phyloP scores from a whole-genome alignment of 2,113 vertebrate genomes.

The Petrocephalus microphthalmus region DNA sequence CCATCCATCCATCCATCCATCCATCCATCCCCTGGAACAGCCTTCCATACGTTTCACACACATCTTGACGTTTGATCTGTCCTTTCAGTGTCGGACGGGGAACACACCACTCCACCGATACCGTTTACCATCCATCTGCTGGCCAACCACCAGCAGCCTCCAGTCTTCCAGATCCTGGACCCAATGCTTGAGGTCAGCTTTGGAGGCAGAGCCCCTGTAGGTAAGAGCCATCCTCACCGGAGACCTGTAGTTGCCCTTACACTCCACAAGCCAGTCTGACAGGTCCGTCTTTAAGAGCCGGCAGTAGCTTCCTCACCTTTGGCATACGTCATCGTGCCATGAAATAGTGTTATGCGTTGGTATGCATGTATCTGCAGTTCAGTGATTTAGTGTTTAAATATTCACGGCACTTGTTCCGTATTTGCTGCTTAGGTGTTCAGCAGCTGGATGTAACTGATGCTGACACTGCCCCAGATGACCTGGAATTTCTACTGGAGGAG shows the following conservation, averaged over 20 bases:
- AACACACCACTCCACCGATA: slow-evolving; percentile 76
- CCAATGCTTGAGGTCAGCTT: slow-evolving; percentile 75
- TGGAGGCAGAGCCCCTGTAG: slow-evolving; percentile 72
- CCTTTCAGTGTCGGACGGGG: slow-evolving; percentile 77
- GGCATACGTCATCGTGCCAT: not conserved
- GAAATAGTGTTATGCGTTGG: not conserved
- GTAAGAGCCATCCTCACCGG: slow-evolving; percentile 55
- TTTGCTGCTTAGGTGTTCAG: slow-evolving; percentile 58
- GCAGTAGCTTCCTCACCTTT: not conserved
- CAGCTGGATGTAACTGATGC: slow-evolving; percentile 69
- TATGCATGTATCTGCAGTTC: not conserved
- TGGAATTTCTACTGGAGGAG: slow-evolving; percentile 84
- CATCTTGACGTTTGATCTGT: not conserved
- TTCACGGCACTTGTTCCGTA: not conserved
- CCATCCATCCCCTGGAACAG: too few species aligned
- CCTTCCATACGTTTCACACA: not conserved
- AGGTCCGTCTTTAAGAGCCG: not conserved
- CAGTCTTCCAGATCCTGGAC: slow-evolving; percentile 73
- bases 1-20: too few species aligned
- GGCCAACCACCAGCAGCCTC: slow-evolving; percentile 67
- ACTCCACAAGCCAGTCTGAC: not conserved
- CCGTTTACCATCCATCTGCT: slow-evolving; percentile 80
- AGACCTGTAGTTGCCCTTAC: not conserved
- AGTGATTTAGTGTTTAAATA: not conserved
- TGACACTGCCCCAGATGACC: slow-evolving; percentile 68